A percentile compares a stretch with the other conserved stretches of the same genome.
Conservation (phyloP, 2,888 invertebrate genomes). For the Ernsta delagoae region DNA sequence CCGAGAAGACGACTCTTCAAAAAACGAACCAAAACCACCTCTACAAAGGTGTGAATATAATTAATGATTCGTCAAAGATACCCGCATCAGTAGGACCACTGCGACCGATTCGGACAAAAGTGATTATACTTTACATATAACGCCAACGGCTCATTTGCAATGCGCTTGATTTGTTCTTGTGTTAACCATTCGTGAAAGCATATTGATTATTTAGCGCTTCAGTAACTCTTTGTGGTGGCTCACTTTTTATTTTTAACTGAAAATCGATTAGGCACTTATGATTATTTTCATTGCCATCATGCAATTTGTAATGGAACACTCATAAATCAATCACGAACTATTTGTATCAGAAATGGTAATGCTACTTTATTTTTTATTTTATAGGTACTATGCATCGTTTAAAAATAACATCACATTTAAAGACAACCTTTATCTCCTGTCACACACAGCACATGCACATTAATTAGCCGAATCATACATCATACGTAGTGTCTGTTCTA, state of each 20-base stretch:
- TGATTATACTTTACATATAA: slow-evolving; percentile 28
- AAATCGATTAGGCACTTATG: too few relatives aligned
- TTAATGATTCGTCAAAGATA: slow-evolving; percentile 77
- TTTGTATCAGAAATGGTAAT: too few relatives aligned
- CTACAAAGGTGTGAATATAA: slow-evolving; percentile 80
- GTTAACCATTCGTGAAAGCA: neutral
- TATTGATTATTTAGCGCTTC: too few relatives aligned
- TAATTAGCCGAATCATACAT: slow-evolving; percentile 26
- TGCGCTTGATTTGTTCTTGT: slow-evolving; percentile 1
- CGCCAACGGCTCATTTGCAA: slow-evolving; percentile 33
- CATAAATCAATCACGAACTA: too few relatives aligned
- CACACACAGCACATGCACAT: slow-evolving; percentile 12
- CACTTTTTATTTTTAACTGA: too few relatives aligned
- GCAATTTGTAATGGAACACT: too few relatives aligned
- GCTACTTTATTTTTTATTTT: too few relatives aligned
- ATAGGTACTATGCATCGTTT: too few relatives aligned
- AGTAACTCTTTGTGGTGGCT: too few relatives aligned
- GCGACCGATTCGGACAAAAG: slow-evolving; percentile 31
- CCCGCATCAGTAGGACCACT: slow-evolving; percentile 44
- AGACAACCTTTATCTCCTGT: neutral
- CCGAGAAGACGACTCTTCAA: slow-evolving; percentile 67
- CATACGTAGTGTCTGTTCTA: slow-evolving; percentile 19
- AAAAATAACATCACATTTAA: slow-evolving; percentile 2
- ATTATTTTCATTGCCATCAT: too few relatives aligned
- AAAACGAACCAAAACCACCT: slow-evolving; percentile 53